Conservation (phyloP, 2,113 vertebrate genomes). For the Clarias batrachus region DNA sequence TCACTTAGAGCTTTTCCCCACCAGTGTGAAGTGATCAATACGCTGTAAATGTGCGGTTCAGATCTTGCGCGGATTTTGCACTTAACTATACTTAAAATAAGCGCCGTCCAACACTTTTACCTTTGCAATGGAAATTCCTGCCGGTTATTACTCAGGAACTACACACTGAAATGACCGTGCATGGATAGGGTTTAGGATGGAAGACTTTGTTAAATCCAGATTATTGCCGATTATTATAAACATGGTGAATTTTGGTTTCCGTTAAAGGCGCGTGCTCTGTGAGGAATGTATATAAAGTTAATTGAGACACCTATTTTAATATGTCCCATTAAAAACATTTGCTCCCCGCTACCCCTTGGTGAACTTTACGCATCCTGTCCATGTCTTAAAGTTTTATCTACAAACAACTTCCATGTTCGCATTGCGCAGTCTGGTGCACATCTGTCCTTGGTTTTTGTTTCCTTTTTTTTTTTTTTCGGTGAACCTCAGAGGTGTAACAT, state of each 20-base stretch:
- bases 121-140: slow-evolving; percentile 69
- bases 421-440: slow-evolving; percentile 43
- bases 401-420: neutral
- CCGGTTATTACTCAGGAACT: slow-evolving; percentile 59
- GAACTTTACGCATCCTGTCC: neutral
- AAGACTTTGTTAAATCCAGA: neutral
- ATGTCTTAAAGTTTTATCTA: neutral
- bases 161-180: neutral
- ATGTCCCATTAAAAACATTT: neutral
- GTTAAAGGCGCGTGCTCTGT: neutral
- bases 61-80: neutral
- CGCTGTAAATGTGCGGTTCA: neutral
- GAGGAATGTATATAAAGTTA: neutral
- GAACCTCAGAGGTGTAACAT: slow-evolving; percentile 65
- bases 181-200: neutral
- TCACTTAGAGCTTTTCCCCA: neutral
- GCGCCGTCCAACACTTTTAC: slow-evolving; percentile 70
- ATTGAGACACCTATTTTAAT: neutral
- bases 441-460: slow-evolving; percentile 53
- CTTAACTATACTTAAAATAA: slow-evolving; percentile 67
- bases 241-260: neutral
- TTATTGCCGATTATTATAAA: neutral
- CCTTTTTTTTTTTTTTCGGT: slow-evolving; percentile 32
- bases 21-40: neutral
- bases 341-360: neutral